Conservation (phyloP, 2,888 invertebrate species). For the Platycheirus rosarum region DNA sequence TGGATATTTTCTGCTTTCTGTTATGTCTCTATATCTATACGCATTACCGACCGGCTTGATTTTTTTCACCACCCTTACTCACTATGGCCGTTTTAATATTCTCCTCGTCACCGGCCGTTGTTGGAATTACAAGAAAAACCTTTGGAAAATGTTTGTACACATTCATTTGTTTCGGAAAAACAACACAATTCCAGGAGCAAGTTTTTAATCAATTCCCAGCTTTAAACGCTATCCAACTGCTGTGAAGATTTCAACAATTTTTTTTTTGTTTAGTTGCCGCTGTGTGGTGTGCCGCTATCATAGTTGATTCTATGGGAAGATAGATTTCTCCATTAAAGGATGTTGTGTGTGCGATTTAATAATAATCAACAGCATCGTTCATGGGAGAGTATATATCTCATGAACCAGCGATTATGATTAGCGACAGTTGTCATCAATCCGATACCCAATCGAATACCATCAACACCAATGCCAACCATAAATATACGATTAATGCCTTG, state of each 20-base stretch:
- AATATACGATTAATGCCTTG: conserved; percentile 36
- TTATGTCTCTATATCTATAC: background rate
- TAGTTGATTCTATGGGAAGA: conserved; percentile 73
- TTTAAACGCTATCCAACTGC: conserved; percentile 7
- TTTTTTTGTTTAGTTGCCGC: conserved; percentile 11
- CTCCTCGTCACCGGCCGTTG: conserved; percentile 47
- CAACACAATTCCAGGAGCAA: conserved; percentile 46
- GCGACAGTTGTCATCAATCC: conserved; percentile 69
- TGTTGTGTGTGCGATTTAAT: conserved; percentile 51
- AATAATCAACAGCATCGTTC: conserved; percentile 60
- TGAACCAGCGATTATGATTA: conserved; percentile 66
- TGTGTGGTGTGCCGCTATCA: conserved; percentile 22
- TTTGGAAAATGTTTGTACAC: conserved; percentile 66
- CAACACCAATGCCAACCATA: conserved; percentile 58
- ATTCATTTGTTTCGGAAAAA: conserved; percentile 59
- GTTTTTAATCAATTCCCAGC: conserved; percentile 68
- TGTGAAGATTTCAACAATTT: conserved; percentile 57
- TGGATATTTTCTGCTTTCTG: conserved; percentile 31
- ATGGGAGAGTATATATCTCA: conserved; percentile 53
- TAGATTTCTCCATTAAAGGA: conserved; percentile 68
- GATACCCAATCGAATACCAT: conserved; percentile 43
- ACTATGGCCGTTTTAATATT: conserved; percentile 58
- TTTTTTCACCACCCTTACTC: conserved; percentile 30
- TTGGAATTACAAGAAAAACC: conserved; percentile 59
- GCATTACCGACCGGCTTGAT: conserved; percentile 32